Conservation (phyloP, 2,888 invertebrate species). For the Yponomeuta cagnagella region DNA sequence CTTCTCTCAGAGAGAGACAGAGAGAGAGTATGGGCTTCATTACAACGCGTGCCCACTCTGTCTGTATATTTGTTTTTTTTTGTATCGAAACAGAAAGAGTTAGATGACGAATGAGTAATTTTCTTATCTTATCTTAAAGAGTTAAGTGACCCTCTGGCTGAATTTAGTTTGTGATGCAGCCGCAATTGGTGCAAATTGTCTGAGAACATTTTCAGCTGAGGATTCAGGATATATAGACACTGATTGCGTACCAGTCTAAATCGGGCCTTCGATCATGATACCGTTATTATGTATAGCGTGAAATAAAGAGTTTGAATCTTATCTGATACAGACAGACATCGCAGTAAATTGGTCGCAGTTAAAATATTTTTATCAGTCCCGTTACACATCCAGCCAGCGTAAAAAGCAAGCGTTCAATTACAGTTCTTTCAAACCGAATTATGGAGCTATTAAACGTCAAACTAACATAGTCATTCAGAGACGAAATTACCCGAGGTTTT, state of each 20-base stretch:
- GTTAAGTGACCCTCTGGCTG: neutral
- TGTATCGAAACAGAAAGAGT: too few species aligned
- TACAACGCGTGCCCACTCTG: too few species aligned
- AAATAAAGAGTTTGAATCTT: neutral
- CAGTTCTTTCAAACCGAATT: neutral
- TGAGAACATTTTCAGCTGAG: slow-evolving; percentile 13
- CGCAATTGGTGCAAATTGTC: slow-evolving; percentile 14
- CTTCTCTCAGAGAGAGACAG: too few species aligned
- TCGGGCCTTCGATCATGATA: neutral
- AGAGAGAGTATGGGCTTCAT: too few species aligned
- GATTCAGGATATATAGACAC: neutral
- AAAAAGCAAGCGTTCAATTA: too few species aligned
- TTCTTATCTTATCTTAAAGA: too few species aligned
- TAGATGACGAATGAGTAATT: too few species aligned
- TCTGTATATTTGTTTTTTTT: too few species aligned
- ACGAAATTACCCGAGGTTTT: neutral
- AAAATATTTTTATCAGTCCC: neutral
- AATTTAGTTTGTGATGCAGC: neutral
- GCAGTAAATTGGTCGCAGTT: neutral
- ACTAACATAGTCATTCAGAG: neutral
- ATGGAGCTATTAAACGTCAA: neutral
- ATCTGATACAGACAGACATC: neutral
- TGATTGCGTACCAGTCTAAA: neutral
- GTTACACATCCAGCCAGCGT: neutral
- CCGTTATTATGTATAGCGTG: too few species aligned